Base-by-base conservation (phyloP, 2,888 invertebrate genomes). In the Urechis unicinctus region DNA sequence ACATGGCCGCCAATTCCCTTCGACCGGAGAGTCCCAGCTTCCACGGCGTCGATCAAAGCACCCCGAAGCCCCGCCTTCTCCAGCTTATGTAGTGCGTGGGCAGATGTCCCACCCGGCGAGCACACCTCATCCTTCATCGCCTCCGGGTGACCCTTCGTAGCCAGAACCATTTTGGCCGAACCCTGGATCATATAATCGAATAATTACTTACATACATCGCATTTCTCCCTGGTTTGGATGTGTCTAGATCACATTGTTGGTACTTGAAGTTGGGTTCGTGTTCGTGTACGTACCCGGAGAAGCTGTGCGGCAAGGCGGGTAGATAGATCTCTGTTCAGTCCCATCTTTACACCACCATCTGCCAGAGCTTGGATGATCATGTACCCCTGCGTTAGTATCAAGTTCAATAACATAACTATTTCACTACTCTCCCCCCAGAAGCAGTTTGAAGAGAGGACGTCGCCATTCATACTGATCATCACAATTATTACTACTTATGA, bases 331-430 rank as follows among this genome's bases (percentile, higher is more conserved):
- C 96, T 81, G 0, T 92, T 89, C 30, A 97, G 81, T 0, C 97
- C 97, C 86, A 93, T 91, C 69, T 89, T 88, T 0, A 97, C 96
- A 0, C 89, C 96, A 0, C 94, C 97, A 73, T 96, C 96, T 0
- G 95, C 91, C 64, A 97, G 75, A 0, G 95, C 88, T 81, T 97
- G 96, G 66, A 96, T 92, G 72, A 93, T 83, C 58, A 89, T 82
- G 73, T 89, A 95, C 58, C 67, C 69, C 72, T 73, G 60, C 17
- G n/a, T n/a, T n/a, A n/a, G n/a, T n/a, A n/a, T n/a, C n/a, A n/a
- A n/a, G n/a, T n/a, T n/a, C n/a, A n/a, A n/a, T n/a, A n/a, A n/a
- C n/a, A n/a, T n/a, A n/a, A n/a, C n/a, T n/a, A n/a, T n/a, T n/a
- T n/a, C n/a, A n/a, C n/a, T n/a, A n/a, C n/a, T n/a, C n/a, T n/a